Conservation (phyloP, 2,113 vertebrate genomes). For the Bufo gargarizans region DNA sequence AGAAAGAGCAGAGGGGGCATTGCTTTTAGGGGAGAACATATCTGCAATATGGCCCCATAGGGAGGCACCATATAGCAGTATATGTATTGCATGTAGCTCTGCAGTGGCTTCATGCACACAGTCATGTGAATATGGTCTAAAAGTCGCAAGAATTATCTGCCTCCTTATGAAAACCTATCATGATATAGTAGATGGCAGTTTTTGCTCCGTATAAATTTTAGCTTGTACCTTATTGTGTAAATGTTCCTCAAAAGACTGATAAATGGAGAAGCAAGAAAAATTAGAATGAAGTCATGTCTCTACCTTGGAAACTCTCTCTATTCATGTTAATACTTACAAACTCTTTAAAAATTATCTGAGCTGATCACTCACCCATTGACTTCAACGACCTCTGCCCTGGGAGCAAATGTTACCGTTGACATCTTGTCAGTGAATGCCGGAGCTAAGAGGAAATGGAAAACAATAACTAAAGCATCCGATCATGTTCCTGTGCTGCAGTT, state of each 20-base stretch:
- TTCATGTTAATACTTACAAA: not conserved
- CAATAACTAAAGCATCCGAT: not conserved
- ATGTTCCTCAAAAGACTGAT: not conserved
- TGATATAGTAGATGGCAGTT: no score
- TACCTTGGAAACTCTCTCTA: not conserved
- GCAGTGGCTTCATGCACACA: no score
- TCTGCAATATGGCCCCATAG: no score
- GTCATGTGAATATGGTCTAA: no score
- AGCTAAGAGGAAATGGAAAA: constrained; percentile 2
- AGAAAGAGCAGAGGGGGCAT: no score
- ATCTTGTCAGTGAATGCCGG: constrained; percentile 65
- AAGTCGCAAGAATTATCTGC: no score
- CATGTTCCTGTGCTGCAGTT: no score
- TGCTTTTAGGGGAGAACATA: no score
- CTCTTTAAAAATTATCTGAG: not conserved
- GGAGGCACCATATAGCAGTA: no score
- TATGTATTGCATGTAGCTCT: no score
- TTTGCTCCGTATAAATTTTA: not conserved
- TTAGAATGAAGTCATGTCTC: not conserved
- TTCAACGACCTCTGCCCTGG: constrained; percentile 70
- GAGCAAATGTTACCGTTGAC: constrained; percentile 77
- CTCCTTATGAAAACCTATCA: no score
- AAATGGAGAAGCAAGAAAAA: not conserved
- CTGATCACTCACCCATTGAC: constrained; percentile 74
- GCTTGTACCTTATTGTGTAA: not conserved